Base-by-base conservation (phyloP, 2,113 vertebrate genomes). In the Alces alces region DNA sequence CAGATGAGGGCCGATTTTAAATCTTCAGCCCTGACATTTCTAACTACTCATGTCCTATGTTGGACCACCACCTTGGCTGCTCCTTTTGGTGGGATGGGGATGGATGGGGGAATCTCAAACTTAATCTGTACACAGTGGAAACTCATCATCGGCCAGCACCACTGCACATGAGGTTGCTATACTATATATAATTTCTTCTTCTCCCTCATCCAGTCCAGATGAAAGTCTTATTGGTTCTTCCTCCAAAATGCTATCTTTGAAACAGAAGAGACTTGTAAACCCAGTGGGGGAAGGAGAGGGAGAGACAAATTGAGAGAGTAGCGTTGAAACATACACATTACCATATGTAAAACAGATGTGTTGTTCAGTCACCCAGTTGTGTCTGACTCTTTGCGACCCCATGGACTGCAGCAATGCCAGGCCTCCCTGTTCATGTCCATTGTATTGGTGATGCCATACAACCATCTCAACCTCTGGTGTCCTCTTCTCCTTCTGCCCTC, bases 91-190 rank as follows among this genome's bases (percentile, higher is more conserved):
- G 10, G n/a, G 10, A 39, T 70, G 66, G 10, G n/a, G 66, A 12
- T 70, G 66, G 66, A 21, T 23, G 33, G n/a, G 66, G 25, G 13
- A 78, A 36, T 79, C 76, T 89, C 54, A 66, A 2, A 58, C 47
- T 33, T 45, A 21, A 17, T 47, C n/a, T 7, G 3, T 28, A 70
- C 47, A 17, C 1, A 5, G 2, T 50, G 17, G 91, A 61, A 79
- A 73, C 60, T 7, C 2, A 17, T 19, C 36, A 25, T 10, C 15
- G 45, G 79, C 15, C 36, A 10, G 30, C 27, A 33, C 7, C 2
- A 4, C 2, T 7, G 2, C 19, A 21, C 43, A 3, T 15, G 2
- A 25, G 23, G 47, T n/a, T n/a, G 23, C 23, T 39, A 4, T 43
- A 7, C 28, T 23, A 1, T 2, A 0, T 50, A 12, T 52, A 45